Evolutionary conservation across 2,113 vertebrate genomes (phyloP).

Genomic region (Labeo catla): DNA sequence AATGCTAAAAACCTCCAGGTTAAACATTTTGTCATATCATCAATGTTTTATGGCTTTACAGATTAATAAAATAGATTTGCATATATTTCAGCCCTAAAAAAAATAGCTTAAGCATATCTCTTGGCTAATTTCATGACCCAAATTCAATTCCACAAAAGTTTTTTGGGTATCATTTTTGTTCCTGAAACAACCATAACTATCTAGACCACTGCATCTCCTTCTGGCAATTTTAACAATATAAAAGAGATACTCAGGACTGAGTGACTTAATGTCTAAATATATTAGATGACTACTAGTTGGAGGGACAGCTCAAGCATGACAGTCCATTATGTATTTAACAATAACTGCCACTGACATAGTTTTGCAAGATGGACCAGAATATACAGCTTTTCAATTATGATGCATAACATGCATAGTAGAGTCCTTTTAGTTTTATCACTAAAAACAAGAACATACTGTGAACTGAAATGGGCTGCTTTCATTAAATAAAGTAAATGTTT

Average conservation of each 20-base stretch:
- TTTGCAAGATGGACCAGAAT: background rate
- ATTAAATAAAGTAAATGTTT: background rate
- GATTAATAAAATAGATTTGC: constrained; percentile 10
- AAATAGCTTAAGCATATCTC: background rate
- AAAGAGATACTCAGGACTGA: background rate
- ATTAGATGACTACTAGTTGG: background rate
- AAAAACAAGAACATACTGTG: background rate
- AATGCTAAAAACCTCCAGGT: background rate
- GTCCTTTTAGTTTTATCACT: background rate
- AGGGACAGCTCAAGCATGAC: background rate
- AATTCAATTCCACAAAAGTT: background rate
- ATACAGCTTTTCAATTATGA: background rate
- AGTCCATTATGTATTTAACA: constrained; percentile 2
- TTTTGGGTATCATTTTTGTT: background rate
- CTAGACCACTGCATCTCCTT: background rate
- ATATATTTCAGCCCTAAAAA: background rate
- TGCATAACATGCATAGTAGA: no score
- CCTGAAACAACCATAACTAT: background rate
- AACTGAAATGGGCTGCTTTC: background rate
- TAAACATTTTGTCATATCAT: background rate
- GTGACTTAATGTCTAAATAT: background rate
- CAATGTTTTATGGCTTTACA: background rate
- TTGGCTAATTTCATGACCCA: background rate
- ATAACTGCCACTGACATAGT: background rate
- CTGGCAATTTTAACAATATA: background rate